Evolutionary conservation across 2,797 vertebrate species (phyloP).

Genomic region (Austrolebias charrua): DNA sequence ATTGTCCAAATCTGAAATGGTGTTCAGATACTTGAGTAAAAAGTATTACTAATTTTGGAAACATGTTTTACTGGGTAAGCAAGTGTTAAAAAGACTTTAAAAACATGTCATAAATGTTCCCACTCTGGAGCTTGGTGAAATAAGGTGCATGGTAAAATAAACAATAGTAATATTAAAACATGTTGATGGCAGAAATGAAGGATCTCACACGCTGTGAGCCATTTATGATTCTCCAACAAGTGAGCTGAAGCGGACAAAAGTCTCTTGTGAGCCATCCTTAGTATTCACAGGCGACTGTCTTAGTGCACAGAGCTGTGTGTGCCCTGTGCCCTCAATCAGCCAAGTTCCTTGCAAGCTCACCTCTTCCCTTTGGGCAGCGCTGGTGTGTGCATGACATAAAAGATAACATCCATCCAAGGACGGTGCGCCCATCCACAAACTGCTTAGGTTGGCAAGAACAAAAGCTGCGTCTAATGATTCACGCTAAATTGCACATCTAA

Average conservation of each 20-base stretch:
- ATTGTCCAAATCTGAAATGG: no score
- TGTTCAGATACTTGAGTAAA: no score
- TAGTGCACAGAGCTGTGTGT: conserved; percentile 27
- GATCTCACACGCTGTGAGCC: conserved; percentile 35
- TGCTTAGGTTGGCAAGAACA: conserved; percentile 55
- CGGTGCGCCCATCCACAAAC: conserved; percentile 39
- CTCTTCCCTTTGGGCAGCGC: conserved; percentile 62
- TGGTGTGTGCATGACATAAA: conserved; percentile 69
- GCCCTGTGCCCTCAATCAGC: conserved; percentile 67
- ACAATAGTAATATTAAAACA: conserved; percentile 5
- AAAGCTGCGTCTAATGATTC: conserved; percentile 60
- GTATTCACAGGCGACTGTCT: conserved; percentile 53
- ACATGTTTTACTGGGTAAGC: no score
- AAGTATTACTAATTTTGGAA: no score
- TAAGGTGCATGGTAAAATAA: conserved; percentile 3
- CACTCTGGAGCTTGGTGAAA: background rate
- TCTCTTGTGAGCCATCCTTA: conserved; percentile 52
- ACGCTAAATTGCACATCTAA: conserved; percentile 43
- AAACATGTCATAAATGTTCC: background rate
- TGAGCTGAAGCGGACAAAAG: conserved; percentile 55
- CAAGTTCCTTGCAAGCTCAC: conserved; percentile 65
- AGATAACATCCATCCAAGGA: conserved; percentile 67
- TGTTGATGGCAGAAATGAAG: conserved; percentile 26
- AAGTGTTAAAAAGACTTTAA: no score
- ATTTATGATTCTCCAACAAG: conserved; percentile 44